A percentile compares a stretch with the other conserved stretches of the same genome.
Evolutionary conservation across 2,888 invertebrate genomes (phyloP).

Genomic region (Junonia oenone): DNA sequence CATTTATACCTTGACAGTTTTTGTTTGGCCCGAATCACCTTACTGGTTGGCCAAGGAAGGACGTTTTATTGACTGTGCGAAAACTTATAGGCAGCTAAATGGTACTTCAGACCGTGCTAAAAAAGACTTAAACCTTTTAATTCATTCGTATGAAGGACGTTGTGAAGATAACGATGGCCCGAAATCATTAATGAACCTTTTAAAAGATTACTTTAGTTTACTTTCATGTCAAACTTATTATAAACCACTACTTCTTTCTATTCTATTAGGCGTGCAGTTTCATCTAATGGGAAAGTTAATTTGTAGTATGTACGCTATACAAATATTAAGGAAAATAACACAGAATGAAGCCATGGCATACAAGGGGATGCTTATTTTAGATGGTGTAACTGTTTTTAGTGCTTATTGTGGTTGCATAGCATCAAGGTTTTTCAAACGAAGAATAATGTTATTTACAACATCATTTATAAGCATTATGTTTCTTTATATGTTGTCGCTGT

Average conservation of each 20-base stretch:
- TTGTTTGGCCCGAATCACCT: slow-evolving; percentile 24
- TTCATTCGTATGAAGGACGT: neutral
- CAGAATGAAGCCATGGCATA: slow-evolving; percentile 33
- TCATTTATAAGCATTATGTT: slow-evolving; percentile 21
- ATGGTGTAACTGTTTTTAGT: slow-evolving; percentile 41
- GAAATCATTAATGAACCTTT: neutral
- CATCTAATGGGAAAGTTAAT: slow-evolving; percentile 39
- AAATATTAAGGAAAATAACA: slow-evolving; percentile 35
- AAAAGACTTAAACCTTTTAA: slow-evolving; percentile 14
- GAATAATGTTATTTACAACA: slow-evolving; percentile 26
- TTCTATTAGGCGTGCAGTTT: slow-evolving; percentile 31
- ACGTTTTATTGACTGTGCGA: slow-evolving; percentile 43
- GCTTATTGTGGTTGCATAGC: slow-evolving; percentile 48
- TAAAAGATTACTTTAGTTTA: neutral
- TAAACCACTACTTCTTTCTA: slow-evolving; percentile 37
- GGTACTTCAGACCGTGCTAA: slow-evolving; percentile 33
- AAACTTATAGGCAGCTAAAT: slow-evolving; percentile 44
- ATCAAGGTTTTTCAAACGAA: slow-evolving; percentile 42
- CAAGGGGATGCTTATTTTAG: slow-evolving; percentile 37
- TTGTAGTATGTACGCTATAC: slow-evolving; percentile 34
- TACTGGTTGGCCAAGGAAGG: too few relatives aligned
- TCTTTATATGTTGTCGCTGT: slow-evolving; percentile 27
- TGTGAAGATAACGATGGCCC: neutral
- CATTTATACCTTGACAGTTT: slow-evolving; percentile 17
- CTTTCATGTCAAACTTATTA: slow-evolving; percentile 34